Evolutionary conservation across 2,113 vertebrate species (phyloP).

Genomic region (Eupsittula cactorum): DNA sequence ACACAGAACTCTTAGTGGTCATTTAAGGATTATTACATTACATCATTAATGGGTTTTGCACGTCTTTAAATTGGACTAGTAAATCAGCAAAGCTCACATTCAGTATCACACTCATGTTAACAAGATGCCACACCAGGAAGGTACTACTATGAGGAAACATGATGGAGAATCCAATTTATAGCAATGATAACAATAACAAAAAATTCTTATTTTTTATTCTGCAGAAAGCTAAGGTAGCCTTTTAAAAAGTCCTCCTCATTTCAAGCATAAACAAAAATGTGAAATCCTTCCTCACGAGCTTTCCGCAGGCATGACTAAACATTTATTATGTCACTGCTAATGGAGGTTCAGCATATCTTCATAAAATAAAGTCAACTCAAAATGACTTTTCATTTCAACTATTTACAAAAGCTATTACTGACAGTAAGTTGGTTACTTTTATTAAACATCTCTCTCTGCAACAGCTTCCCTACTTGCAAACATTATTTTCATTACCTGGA

Average conservation of each 20-base stretch:
- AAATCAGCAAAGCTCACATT: background rate
- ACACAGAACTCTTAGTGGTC: background rate
- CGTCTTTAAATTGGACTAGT: background rate
- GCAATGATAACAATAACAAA: background rate
- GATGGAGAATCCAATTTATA: constrained; percentile 28
- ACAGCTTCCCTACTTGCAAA: background rate
- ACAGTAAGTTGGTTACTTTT: background rate
- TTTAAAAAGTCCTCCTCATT: background rate
- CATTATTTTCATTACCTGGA: constrained; percentile 84
- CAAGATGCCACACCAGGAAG: background rate
- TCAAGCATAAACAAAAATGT: background rate
- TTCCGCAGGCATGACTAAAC: constrained; percentile 1
- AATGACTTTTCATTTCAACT: constrained; percentile 25
- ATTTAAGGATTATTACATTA: background rate
- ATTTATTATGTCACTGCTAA: constrained; percentile 2
- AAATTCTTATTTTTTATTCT: background rate
- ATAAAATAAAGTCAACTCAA: background rate
- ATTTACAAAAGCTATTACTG: constrained; percentile 2
- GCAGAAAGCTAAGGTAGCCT: background rate
- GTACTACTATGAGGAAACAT: background rate
- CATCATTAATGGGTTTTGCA: background rate
- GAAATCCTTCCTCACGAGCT: background rate
- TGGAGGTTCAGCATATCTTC: background rate
- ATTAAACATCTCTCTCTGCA: background rate
- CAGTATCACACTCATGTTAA: background rate